These are phyloP conservation scores for Tinea trinotella DNA, from an alignment of 2,888 invertebrate species.

Conservation along the genomic window DNA sequence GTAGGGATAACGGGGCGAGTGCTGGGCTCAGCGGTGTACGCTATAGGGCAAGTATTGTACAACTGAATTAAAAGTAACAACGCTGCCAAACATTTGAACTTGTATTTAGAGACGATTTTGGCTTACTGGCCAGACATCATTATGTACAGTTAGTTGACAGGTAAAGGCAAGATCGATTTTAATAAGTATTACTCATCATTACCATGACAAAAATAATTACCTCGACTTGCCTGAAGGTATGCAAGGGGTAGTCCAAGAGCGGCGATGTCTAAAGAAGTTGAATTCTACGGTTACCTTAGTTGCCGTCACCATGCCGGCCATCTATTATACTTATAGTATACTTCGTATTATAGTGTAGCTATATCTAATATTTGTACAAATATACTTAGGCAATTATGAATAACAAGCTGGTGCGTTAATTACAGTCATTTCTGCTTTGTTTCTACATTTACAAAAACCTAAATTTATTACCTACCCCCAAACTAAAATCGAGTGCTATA, in stretches of 20 bases:
- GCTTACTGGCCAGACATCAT: constrained; percentile 51
- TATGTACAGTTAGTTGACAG: constrained; percentile 29
- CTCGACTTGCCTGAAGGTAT: too few relatives aligned
- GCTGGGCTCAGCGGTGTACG: constrained; percentile 55
- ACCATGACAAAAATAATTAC: neutral
- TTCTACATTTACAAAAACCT: too few relatives aligned
- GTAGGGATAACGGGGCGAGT: constrained; percentile 42
- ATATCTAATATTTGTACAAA: too few relatives aligned
- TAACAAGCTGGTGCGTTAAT: neutral
- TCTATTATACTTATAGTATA: too few relatives aligned
- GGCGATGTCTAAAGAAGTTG: too few relatives aligned
- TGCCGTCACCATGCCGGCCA: too few relatives aligned
- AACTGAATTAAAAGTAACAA: constrained; percentile 69
- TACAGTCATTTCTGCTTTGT: too few relatives aligned
- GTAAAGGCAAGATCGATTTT: neutral
- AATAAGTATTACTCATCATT: constrained; percentile 6
- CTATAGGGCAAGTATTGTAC: constrained; percentile 66
- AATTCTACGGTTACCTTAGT: too few relatives aligned
- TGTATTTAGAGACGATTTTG: constrained; percentile 65
- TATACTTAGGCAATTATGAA: neutral
- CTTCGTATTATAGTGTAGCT: too few relatives aligned
- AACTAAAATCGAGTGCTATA: too few relatives aligned
- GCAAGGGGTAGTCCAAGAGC: too few relatives aligned
- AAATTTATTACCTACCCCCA: too few relatives aligned
- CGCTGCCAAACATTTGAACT: constrained; percentile 66